Conservation (phyloP, 2,113 vertebrate species). For the Ophiodon elongatus region DNA sequence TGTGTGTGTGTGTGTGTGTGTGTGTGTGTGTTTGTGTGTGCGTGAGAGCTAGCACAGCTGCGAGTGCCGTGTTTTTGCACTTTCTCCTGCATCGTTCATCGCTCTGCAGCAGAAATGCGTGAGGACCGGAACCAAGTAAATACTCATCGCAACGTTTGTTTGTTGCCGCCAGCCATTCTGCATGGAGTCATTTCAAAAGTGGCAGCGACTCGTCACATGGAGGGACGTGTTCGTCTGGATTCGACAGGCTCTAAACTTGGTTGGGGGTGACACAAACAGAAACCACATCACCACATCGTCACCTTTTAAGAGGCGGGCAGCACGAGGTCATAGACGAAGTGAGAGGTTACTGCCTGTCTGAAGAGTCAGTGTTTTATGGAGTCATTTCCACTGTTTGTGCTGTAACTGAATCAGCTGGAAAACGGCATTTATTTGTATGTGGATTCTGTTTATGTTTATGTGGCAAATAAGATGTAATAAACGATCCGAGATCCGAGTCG, state of each 20-base stretch:
- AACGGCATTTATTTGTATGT: constrained; percentile 4
- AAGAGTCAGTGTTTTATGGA: not conserved
- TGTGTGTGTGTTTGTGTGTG: too few species aligned
- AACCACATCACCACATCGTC: not conserved
- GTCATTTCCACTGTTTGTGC: constrained; percentile 22
- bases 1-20: constrained; percentile 35
- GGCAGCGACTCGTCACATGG: not conserved
- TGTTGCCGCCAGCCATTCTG: not conserved
- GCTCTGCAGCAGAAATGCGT: not conserved
- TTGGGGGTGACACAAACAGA: constrained; percentile 28
- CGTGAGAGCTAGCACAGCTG: not conserved
- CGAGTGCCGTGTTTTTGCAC: not conserved
- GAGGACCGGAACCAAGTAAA: constrained; percentile 21
- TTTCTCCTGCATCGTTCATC: not conserved
- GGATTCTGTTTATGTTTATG: constrained; percentile 21
- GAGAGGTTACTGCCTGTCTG: not conserved
- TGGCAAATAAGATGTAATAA: constrained; percentile 19
- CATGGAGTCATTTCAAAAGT: constrained; percentile 20
- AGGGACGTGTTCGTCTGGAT: constrained; percentile 11
- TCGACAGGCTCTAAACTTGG: not conserved
- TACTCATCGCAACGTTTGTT: constrained; percentile 8
- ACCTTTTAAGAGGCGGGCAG: not conserved
- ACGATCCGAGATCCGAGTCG: constrained; percentile 4
- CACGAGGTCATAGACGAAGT: constrained; percentile 6
- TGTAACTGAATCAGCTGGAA: constrained; percentile 39